Conservation (phyloP, 2,888 invertebrate species). For the Protophormia terraenovae region DNA sequence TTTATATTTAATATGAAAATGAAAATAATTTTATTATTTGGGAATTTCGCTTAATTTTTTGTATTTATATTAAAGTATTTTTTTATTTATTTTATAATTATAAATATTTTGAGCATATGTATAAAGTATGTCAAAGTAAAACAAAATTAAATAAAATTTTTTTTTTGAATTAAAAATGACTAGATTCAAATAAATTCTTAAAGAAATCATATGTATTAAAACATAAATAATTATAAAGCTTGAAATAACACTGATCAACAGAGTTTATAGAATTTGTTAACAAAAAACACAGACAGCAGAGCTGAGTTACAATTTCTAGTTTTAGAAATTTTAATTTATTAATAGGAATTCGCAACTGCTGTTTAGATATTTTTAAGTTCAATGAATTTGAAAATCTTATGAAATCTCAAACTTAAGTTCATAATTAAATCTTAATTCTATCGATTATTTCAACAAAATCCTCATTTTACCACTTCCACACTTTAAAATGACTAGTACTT, state of each 20-base stretch:
- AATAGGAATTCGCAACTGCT: too few relatives aligned
- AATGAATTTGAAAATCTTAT: too few relatives aligned
- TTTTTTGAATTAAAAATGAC: slow-evolving; percentile 40
- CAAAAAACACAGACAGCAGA: not conserved
- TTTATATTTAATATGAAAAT: not conserved
- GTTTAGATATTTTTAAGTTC: too few relatives aligned
- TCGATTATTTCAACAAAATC: too few relatives aligned
- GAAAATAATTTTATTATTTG: slow-evolving; percentile 25
- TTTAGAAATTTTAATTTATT: too few relatives aligned
- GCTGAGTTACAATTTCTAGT: too few relatives aligned
- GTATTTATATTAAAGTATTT: slow-evolving; percentile 5
- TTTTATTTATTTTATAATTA: not conserved
- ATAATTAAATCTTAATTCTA: too few relatives aligned
- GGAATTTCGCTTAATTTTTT: not conserved
- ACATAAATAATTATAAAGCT: slow-evolving; percentile 16
- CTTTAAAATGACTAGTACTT: not conserved
- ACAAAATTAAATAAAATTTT: not conserved
- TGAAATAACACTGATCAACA: not conserved
- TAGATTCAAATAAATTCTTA: slow-evolving; percentile 37
- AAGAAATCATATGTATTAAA: not conserved
- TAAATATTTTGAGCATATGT: slow-evolving; percentile 57
- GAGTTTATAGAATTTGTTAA: not conserved
- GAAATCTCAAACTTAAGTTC: too few relatives aligned
- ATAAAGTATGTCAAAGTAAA: slow-evolving; percentile 38
- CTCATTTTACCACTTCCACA: not conserved